These are phyloP conservation scores for Acanthococcus lagerstroemiae DNA, from an alignment of 2,888 invertebrate genomes.

Conservation along the genomic window DNA sequence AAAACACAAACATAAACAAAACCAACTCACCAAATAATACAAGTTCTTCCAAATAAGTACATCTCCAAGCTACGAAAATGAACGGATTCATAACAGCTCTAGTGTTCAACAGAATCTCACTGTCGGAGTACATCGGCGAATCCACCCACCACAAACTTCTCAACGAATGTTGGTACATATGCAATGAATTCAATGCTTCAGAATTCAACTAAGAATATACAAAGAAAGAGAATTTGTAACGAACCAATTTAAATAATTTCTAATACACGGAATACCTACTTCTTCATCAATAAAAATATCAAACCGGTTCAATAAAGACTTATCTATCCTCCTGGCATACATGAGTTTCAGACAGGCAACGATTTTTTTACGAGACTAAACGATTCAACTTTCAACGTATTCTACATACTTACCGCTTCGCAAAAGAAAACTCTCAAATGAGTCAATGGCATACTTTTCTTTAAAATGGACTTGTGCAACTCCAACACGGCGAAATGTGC, in stretches of 20 bases:
- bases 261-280: too few relatives aligned
- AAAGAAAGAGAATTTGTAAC: not conserved
- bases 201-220: slow-evolving; percentile 45
- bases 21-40: slow-evolving; percentile 48
- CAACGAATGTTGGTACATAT: slow-evolving; percentile 47
- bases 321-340: too few relatives aligned
- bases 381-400: not conserved
- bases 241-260: too few relatives aligned
- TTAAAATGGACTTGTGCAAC: slow-evolving; percentile 53
- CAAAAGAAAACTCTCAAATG: slow-evolving; percentile 65
- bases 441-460: slow-evolving; percentile 59
- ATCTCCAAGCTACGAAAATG: slow-evolving; percentile 57
- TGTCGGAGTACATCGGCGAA: slow-evolving; percentile 31
- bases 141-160: slow-evolving; percentile 54
- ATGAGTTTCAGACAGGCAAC: not conserved
- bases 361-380: not conserved
- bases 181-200: slow-evolving; percentile 48
- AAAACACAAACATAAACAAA: too few relatives aligned
- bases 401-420: slow-evolving; percentile 46
- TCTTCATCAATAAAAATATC: too few relatives aligned
- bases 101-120: slow-evolving; percentile 21
- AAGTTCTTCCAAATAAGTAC: slow-evolving; percentile 50
- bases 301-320: too few relatives aligned
- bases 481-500: slow-evolving; percentile 56
- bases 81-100: slow-evolving; percentile 45